Evolutionary conservation across 2,797 vertebrate species (phyloP), one percentile per base, ranked within the genome.

Genomic region (Octomys mimax): DNA sequence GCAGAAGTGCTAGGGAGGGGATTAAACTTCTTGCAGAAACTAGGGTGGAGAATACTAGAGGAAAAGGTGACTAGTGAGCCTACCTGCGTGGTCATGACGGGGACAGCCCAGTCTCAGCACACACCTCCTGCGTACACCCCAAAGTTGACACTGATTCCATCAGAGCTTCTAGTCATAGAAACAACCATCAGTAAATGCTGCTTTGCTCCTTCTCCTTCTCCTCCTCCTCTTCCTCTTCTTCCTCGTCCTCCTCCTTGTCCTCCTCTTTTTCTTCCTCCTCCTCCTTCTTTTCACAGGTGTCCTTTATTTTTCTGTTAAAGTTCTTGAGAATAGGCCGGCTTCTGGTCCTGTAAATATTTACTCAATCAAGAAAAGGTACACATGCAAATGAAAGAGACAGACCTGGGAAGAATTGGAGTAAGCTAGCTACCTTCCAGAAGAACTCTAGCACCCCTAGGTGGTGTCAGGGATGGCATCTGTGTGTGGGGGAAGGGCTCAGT

Each of bases 361-460:
- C 22, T 90, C n/a, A 89, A 80, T 36, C n/a, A 39, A 42, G 46
- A 79, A 94, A 71, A 86, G 28, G 46, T 61, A 73, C 12, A 36
- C 9, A 18, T 24, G 49, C 31, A 64, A 36, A 64, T 68, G 68
- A 73, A 85, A 36, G 16, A 79, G 24, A 92, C 26, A 22, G 31
- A 52, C 83, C 36, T 62, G 3, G 5, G 19, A 73, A 79, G 28
- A 10, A 49, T 33, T 4, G 5, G 26, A n/a, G 64, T 62, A 21
- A 4, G 4, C 36, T 46, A 36, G 88, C 21, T n/a, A 0, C 28
- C 31, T 62, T 89, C 68, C 31, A 64, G 71, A 77, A 93, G 66
- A 59, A 46, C 0, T 2, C 16, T 86, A 31, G 8, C 31, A 54
- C 31, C 28, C 31, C 22, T 2, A 3, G 36, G 24, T 7, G 28